Evolutionary conservation across 2,888 invertebrate species (phyloP), one percentile per base, ranked within the genome.

Genomic region (Tholera decimalis): DNA sequence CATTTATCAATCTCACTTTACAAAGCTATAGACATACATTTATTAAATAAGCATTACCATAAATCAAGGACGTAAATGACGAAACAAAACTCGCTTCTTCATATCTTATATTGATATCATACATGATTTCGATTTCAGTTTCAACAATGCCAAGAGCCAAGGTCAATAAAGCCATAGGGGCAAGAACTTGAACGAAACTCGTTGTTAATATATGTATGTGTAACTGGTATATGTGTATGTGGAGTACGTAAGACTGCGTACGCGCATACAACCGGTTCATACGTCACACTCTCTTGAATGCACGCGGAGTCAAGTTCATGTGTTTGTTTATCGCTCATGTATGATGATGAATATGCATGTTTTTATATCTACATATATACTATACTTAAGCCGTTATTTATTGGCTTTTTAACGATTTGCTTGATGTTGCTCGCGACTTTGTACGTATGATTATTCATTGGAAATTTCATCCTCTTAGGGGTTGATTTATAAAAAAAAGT

Each of bases 261-360:
- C 53, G 59, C 63, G 59, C 56, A 59, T n/a, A 59, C 39, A 78
- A 79, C 79, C 72, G 72, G 82, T 79, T 82, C 50, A 35, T 28
- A 72, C 82, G 82, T 79, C 82, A 82, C 61, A 61, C 51, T 58
- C 49, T 65, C 59, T 39, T 56, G 66, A 54, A 47, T 63, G 64
- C 61, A 53, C 57, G 61, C 49, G 68, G 53, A 68, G 79, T 79
- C 79, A 79, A 81, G 79, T 79, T 79, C 79, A 79, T 67, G 71
- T 63, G 70, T 58, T 62, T 39, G 44, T 57, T 66, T 46, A 47
- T 66, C 56, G 18, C 15, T 43, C n/a, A 30, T 62, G 28, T 33
- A 50, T 11, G 30, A 49, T 64, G 53, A 64, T 57, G 35, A 26
- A 33, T 64, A 49, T 64, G 59, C 33, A 39, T 28, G 43, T 11